Base-by-base conservation (phyloP, 2,888 invertebrate species). In the Oxyscelio sp. region DNA sequence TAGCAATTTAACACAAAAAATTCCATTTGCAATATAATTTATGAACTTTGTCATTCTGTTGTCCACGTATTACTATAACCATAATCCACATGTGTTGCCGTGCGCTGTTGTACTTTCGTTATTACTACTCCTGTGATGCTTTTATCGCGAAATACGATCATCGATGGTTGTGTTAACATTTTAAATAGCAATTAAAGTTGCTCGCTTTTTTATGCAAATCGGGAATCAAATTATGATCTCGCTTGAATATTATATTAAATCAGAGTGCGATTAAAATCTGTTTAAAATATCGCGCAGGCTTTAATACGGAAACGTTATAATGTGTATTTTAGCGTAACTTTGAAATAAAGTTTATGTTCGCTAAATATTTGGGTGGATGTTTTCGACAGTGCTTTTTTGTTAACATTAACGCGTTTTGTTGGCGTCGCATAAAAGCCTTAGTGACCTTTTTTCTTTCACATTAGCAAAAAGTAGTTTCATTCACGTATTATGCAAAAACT, bases 11-110 rank as follows among this genome's bases (percentile, higher is more conserved):
- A n/a, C n/a, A n/a, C n/a, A n/a, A n/a, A n/a, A n/a, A n/a, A n/a
- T n/a, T n/a, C n/a, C n/a, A n/a, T n/a, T n/a, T n/a, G n/a, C n/a
- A n/a, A n/a, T n/a, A n/a, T n/a, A n/a, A n/a, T n/a, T n/a, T n/a
- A n/a, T n/a, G n/a, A n/a, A n/a, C n/a, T n/a, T n/a, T n/a, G n/a
- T n/a, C n/a, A n/a, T n/a, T n/a, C n/a, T n/a, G n/a, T n/a, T n/a
- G n/a, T n/a, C n/a, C n/a, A n/a, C n/a, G n/a, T n/a, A n/a, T n/a
- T n/a, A n/a, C n/a, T n/a, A n/a, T n/a, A n/a, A n/a, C n/a, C 59
- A 59, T 78, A 68, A 61, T 31, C 54, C 68, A 50, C 78, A 78
- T 21, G 21, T 78, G 78, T 52, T 54, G 68, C 68, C 68, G n/a
- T 15, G 17, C 24, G 15, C 9, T 27, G 17, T 11, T 56, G 56